These are phyloP conservation scores for Diadumene lineata DNA, from an alignment of 92 coral and sea anemone species.

Conservation along the genomic window DNA sequence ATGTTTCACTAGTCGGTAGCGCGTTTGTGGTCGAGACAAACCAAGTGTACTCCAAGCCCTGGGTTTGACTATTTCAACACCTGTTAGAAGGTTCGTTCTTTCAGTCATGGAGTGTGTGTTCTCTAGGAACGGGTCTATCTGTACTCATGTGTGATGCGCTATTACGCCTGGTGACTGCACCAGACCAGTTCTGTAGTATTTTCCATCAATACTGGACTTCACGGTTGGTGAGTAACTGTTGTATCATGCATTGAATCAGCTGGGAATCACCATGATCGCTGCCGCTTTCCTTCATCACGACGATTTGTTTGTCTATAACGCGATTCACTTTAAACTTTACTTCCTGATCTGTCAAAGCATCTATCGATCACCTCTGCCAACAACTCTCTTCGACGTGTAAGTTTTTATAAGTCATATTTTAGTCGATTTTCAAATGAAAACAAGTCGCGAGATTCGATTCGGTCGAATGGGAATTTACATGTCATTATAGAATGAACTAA, in stretches of 20 bases:
- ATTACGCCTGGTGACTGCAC: slow-evolving; percentile 49
- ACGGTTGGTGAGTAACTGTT: slow-evolving; percentile 50
- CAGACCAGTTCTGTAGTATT: slow-evolving; percentile 56
- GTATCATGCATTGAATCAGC: slow-evolving; percentile 16
- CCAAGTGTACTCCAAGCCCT: slow-evolving; percentile 23
- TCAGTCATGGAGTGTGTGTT: slow-evolving; percentile 17
- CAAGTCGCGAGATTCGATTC: background rate
- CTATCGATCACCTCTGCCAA: background rate
- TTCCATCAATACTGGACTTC: slow-evolving; percentile 77
- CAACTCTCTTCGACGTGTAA: background rate
- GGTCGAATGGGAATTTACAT: slow-evolving; percentile 7
- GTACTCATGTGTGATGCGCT: slow-evolving; percentile 61
- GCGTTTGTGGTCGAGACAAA: slow-evolving; percentile 34
- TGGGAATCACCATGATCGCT: slow-evolving; percentile 18
- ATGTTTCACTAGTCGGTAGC: slow-evolving; percentile 31
- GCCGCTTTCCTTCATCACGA: background rate
- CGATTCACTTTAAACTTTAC: background rate
- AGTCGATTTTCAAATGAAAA: background rate
- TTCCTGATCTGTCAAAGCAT: background rate
- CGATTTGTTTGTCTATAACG: background rate
- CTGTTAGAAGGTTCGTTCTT: slow-evolving; percentile 24
- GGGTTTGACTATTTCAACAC: slow-evolving; percentile 35
- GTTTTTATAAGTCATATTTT: background rate
- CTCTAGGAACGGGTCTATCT: background rate
- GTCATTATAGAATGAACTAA: background rate